A percentile compares a stretch with the other conserved stretches of the same genome.
Evolutionary conservation across 2,113 vertebrate genomes (phyloP).

Genomic region (Dipodomys spectabilis): DNA sequence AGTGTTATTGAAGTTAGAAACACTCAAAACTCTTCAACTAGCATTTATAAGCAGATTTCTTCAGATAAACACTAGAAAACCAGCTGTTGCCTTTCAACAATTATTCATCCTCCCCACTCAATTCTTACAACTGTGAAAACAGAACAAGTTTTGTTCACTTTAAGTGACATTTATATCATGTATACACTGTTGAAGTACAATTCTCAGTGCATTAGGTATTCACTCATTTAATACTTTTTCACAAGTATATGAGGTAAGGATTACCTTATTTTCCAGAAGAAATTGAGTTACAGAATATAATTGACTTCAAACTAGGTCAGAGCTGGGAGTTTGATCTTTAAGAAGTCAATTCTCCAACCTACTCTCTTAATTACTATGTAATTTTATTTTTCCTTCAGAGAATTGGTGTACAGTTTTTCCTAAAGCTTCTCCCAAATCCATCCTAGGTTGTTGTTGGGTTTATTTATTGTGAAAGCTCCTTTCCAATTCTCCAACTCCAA

Average conservation of each 20-base stretch:
- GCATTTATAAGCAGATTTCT: slow-evolving; percentile 71
- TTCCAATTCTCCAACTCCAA: not conserved
- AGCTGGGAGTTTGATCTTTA: not conserved
- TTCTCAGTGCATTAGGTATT: not conserved
- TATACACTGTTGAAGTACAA: not conserved
- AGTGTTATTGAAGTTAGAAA: slow-evolving; percentile 57
- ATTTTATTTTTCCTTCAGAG: not conserved
- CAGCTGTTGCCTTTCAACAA: slow-evolving; percentile 70
- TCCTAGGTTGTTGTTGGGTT: slow-evolving; percentile 17
- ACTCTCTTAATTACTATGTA: not conserved
- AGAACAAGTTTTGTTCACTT: slow-evolving; percentile 58
- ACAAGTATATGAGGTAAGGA: not conserved
- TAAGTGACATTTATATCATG: not conserved
- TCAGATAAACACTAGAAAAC: slow-evolving; percentile 71
- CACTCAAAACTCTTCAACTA: slow-evolving; percentile 51
- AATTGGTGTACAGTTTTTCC: not conserved
- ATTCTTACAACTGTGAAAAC: slow-evolving; percentile 70
- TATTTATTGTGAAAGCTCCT: slow-evolving; percentile 17
- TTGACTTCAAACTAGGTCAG: not conserved
- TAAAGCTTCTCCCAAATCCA: not conserved
- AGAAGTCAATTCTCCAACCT: not conserved
- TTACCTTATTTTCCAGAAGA: slow-evolving; percentile 17
- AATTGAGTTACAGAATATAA: slow-evolving; percentile 29
- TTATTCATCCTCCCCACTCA: slow-evolving; percentile 75
- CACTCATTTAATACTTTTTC: not conserved